A percentile compares a stretch with the other conserved stretches of the same genome.
Conservation (phyloP, 2,113 vertebrate genomes). For the Lates calcarifer region DNA sequence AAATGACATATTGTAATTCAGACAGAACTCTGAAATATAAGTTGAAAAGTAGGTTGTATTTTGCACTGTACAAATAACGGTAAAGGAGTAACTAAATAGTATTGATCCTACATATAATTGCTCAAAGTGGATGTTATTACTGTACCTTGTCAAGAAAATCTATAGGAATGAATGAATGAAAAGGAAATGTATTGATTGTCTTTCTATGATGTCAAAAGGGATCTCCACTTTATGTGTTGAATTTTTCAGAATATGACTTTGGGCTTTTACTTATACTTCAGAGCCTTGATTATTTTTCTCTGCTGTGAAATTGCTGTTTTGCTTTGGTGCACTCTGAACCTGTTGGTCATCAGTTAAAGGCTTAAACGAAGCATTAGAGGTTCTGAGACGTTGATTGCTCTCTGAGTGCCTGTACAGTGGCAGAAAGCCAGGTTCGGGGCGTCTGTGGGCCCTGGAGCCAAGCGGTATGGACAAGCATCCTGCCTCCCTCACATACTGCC, state of each 20-base stretch:
- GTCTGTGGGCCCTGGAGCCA: slow-evolving; percentile 50
- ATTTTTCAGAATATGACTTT: not conserved
- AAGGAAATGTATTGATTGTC: not conserved
- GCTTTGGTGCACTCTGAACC: not conserved
- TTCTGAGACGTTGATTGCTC: slow-evolving; percentile 36
- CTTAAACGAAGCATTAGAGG: slow-evolving; percentile 18
- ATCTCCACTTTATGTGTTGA: not conserved
- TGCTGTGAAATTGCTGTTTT: not conserved
- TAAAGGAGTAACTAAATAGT: not conserved
- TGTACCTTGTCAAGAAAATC: not conserved
- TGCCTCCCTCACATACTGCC: slow-evolving; percentile 54
- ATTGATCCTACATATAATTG: not conserved
- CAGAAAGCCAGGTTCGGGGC: slow-evolving; percentile 57
- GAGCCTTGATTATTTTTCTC: not conserved
- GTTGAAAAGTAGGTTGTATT: not conserved
- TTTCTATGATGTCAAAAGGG: not conserved
- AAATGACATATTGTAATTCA: not conserved
- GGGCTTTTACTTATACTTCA: not conserved
- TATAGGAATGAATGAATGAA: not conserved
- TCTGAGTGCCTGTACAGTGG: slow-evolving; percentile 42
- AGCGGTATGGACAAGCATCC: slow-evolving; percentile 59
- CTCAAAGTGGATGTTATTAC: not conserved
- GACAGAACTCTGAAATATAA: too few species aligned
- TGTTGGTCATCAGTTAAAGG: slow-evolving; percentile 12
- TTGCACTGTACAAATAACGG: not conserved